Base-by-base conservation (phyloP, 1,140 invertebrate genomes). In the Apis cerana region DNA sequence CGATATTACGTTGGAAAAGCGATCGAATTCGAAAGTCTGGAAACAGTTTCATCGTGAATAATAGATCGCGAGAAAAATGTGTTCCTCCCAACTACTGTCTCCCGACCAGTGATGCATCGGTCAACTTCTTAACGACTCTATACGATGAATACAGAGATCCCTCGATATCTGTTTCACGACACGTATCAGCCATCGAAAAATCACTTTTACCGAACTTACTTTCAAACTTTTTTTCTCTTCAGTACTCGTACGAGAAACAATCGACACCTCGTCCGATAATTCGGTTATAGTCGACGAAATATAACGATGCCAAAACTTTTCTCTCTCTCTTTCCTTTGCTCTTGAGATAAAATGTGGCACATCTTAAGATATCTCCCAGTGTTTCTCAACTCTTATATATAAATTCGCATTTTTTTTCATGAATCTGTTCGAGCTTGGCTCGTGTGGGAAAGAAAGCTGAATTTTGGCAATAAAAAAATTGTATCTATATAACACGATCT, bases 11-110 rank as follows among this genome's bases (percentile, higher is more conserved):
- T 43, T 54, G 7, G 17, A 23, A 10, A 71, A 43, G 71, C 71
- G 43, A 74, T 59, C 54, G 71, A 74, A 15, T 21, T 12, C 23
- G 17, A 56, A 74, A 74, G 56, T 74, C 71, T 15, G 27, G 1
- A 43, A 59, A 33, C 54, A 15, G 33, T 58, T 58, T 19, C 54
- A n/a, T 27, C 70, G 54, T 72, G 70, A 72, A 72, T 72, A 72
- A 72, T 72, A 54, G 27, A 19, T 33, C 54, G 70, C 23, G 54
- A 56, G 54, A 58, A 56, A 72, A 43, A 72, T 56, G 54, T 56
- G 52, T 23, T 13, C 48, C 15, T 48, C 52, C 17, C 2, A 27
- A 33, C 48, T 52, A 62, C 69, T 19, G n/a, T 67, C 43, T 67
- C 64, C 9, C 27, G 64, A 65, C 33, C 17, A 70, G 13, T 72